A percentile compares a stretch with the other conserved stretches of the same genome.
Evolutionary conservation across 1,140 invertebrate genomes (phyloP).

Genomic region (Scaptomyza hsui): DNA sequence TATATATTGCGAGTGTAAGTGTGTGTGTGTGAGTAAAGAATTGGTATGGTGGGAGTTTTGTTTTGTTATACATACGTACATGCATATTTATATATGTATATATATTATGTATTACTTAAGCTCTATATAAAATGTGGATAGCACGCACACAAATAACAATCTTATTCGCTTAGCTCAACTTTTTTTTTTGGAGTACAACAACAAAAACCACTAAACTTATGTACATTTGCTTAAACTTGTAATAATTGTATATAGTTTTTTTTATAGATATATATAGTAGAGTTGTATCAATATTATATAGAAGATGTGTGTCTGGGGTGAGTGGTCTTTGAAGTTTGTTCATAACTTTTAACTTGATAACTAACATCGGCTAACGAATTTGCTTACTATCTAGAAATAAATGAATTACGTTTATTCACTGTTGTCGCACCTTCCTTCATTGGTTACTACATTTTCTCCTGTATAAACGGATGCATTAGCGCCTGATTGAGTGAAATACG

Average conservation of each 20-base stretch:
- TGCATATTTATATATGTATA: constrained; percentile 36
- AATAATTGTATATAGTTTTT: constrained; percentile 32
- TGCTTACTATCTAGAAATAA: constrained; percentile 62
- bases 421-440: not conserved
- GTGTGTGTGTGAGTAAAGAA: constrained; percentile 6
- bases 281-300: constrained; percentile 6
- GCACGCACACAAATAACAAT: constrained; percentile 49
- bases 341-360: constrained; percentile 47
- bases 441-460: constrained; percentile 90
- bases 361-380: constrained; percentile 53
- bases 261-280: constrained; percentile 22
- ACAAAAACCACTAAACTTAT: constrained; percentile 50
- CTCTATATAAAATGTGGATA: constrained; percentile 12
- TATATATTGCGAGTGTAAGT: constrained; percentile 23
- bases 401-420: constrained; percentile 62
- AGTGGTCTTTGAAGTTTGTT: constrained; percentile 33
- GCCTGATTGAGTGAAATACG: constrained; percentile 97
- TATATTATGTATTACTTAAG: constrained; percentile 28
- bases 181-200: too few relatives aligned
- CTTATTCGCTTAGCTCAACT: constrained; percentile 9
- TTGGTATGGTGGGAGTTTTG: constrained; percentile 31
- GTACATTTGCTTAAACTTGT: constrained; percentile 36
- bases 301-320: constrained; percentile 13
- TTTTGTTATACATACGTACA: constrained; percentile 33
- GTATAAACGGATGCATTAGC: constrained; percentile 97